phyloP scores from a whole-genome alignment of 2,113 vertebrate genomes.

The Chionis minor region DNA sequence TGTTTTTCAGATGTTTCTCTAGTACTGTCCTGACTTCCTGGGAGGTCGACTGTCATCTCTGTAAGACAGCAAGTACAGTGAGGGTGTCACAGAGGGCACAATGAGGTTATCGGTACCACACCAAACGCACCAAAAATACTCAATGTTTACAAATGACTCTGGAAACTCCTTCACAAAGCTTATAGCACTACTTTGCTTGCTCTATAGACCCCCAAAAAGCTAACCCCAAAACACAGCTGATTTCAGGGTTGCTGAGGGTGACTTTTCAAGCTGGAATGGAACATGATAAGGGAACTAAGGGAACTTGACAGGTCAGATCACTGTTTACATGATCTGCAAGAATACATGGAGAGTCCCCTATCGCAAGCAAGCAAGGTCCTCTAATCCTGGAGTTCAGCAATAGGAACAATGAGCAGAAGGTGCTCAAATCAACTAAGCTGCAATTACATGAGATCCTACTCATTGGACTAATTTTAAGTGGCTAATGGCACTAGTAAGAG shows the following conservation, averaged over 20 bases:
- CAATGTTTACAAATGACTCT: not conserved
- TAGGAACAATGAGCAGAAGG: not conserved
- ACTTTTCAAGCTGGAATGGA: not conserved
- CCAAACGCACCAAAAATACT: not conserved
- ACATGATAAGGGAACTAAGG: rapidly evolving
- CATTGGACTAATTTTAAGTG: not conserved
- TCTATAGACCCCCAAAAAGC: not conserved
- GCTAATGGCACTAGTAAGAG: not conserved
- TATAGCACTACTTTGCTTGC: not conserved
- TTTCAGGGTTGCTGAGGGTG: not conserved
- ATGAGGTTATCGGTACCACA: not conserved
- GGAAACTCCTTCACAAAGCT: not conserved
- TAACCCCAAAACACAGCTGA: rapidly evolving
- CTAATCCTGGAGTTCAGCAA: not conserved
- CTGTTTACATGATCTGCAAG: not conserved
- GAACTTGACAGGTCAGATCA: not conserved
- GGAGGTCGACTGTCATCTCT: not conserved
- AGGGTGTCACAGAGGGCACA: not conserved
- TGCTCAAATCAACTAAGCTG: not conserved
- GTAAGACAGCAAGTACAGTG: rapidly evolving
- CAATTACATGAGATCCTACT: not conserved
- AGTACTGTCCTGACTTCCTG: not conserved
- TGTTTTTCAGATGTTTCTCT: not conserved
- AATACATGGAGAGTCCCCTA: not conserved
- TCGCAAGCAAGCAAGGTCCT: not conserved